Evolutionary conservation across 2,888 invertebrate species (phyloP).

Genomic region (Archips crataeganus): DNA sequence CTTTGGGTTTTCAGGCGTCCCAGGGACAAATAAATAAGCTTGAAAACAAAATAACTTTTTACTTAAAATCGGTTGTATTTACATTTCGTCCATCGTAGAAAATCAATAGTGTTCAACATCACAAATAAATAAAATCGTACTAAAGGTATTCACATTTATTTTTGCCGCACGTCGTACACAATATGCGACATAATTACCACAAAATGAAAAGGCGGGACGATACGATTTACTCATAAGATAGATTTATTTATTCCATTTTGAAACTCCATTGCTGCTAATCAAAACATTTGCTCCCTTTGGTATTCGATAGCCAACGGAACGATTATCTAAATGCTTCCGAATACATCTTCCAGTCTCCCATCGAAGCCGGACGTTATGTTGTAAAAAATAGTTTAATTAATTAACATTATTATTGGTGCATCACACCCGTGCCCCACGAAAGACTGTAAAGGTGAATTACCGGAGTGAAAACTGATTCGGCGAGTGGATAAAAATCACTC

Average conservation of each 20-base stretch:
- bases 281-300: slow-evolving; percentile 73
- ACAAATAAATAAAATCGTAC: slow-evolving; percentile 86
- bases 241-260: slow-evolving; percentile 68
- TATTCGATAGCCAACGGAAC: slow-evolving; percentile 68
- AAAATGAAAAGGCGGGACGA: slow-evolving; percentile 80
- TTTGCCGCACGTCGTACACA: slow-evolving; percentile 79
- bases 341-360: slow-evolving; percentile 57
- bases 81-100: slow-evolving; percentile 86
- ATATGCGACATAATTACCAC: slow-evolving; percentile 80
- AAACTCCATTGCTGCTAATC: slow-evolving; percentile 69
- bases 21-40: slow-evolving; percentile 79
- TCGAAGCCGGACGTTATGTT: slow-evolving; percentile 54
- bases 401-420: slow-evolving; percentile 46
- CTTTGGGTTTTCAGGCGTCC: slow-evolving; percentile 44
- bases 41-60: slow-evolving; percentile 84
- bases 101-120: slow-evolving; percentile 85
- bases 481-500: slow-evolving; percentile 67
- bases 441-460: slow-evolving; percentile 57
- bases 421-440: slow-evolving; percentile 63
- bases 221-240: slow-evolving; percentile 73
- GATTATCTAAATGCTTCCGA: slow-evolving; percentile 72
- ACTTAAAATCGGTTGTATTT: slow-evolving; percentile 86
- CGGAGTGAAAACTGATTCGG: slow-evolving; percentile 66
- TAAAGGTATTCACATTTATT: slow-evolving; percentile 83
- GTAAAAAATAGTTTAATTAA: slow-evolving; percentile 54